These are phyloP conservation scores for Megastigmus dorsalis DNA, from an alignment of 2,888 invertebrate genomes.

Conservation along the genomic window DNA sequence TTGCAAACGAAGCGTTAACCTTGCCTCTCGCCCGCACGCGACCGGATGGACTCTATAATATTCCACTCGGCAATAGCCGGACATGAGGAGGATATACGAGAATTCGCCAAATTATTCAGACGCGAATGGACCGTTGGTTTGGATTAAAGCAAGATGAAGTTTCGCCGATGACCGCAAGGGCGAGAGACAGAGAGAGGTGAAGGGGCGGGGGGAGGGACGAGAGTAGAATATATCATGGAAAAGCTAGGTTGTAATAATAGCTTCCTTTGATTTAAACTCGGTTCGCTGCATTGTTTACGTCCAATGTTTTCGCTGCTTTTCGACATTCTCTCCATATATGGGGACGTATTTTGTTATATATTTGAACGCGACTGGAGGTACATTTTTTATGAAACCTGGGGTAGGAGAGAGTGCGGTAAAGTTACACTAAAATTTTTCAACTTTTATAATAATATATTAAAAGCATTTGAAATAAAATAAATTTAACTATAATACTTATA, in stretches of 20 bases:
- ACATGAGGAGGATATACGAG: conserved; percentile 1
- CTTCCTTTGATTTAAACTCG: conserved; percentile 5
- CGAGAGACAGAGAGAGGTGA: neutral
- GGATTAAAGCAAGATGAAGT: conserved; percentile 40
- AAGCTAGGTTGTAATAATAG: neutral
- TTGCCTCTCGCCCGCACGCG: neutral
- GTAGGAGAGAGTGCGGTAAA: too few species aligned
- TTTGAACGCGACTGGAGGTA: too few species aligned
- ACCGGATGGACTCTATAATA: conserved; percentile 26
- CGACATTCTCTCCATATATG: too few species aligned
- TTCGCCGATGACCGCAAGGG: conserved; percentile 24
- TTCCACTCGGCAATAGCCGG: conserved; percentile 18
- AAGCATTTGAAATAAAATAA: too few species aligned
- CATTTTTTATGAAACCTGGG: too few species aligned
- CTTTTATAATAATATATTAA: too few species aligned
- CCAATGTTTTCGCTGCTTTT: neutral
- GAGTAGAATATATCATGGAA: too few species aligned
- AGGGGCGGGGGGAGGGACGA: too few species aligned
- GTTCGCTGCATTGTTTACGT: neutral
- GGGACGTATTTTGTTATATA: too few species aligned
- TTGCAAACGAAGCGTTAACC: conserved; percentile 20
- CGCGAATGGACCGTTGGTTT: conserved; percentile 20
- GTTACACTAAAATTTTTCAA: too few species aligned
- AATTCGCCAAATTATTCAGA: conserved; percentile 45
- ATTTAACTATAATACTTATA: too few species aligned